Conservation (phyloP, 2,797 vertebrate genomes). For the Semaprochilodus insignis region DNA sequence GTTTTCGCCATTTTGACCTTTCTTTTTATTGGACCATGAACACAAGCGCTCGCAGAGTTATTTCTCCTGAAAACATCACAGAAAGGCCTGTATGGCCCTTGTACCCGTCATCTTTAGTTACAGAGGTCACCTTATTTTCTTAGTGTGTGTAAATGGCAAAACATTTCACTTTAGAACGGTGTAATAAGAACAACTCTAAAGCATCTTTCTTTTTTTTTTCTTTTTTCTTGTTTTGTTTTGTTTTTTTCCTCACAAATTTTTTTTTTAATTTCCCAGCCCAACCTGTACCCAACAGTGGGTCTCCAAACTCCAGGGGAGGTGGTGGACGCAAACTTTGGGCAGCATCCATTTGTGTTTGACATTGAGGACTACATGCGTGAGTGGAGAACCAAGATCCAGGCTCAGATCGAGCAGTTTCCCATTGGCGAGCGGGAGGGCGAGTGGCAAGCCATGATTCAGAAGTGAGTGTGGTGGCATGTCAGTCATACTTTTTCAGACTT, state of each 20-base stretch:
- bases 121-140: background rate
- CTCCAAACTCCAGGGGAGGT: conserved; percentile 98
- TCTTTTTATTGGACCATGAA: conserved; percentile 61
- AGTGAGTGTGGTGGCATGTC: conserved; percentile 78
- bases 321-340: conserved; percentile 96
- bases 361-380: conserved; percentile 99
- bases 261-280: conserved; percentile 82
- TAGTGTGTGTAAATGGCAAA: background rate
- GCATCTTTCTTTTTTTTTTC: no score
- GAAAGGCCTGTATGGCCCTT: background rate
- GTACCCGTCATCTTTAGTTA: background rate
- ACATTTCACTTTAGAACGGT: background rate
- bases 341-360: conserved; percentile 97
- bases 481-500: no score
- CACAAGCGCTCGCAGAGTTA: conserved; percentile 44
- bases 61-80: conserved; percentile 16
- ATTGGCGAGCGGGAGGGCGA: conserved; percentile 94
- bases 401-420: conserved; percentile 92
- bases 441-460: conserved; percentile 98
- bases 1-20: conserved; percentile 68
- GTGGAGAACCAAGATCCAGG: conserved; percentile 96
- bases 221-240: no score
- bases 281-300: conserved; percentile 96
- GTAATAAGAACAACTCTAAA: background rate
- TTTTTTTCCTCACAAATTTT: background rate